Evolutionary conservation across 2,113 vertebrate species (phyloP).

Genomic region (Paracanthobrama guichenoti): DNA sequence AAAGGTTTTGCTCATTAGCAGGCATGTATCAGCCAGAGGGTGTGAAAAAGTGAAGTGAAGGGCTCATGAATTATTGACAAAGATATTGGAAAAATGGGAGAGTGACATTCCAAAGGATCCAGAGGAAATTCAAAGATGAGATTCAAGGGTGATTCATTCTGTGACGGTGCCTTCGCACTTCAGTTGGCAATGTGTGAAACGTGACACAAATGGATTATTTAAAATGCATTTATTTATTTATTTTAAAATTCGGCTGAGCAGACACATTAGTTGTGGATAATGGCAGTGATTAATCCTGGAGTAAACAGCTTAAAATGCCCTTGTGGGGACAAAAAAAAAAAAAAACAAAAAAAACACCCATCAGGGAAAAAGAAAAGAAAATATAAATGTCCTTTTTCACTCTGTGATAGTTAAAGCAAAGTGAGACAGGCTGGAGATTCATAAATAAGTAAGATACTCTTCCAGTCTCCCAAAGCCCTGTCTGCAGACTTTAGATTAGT

Average conservation of each 20-base stretch:
- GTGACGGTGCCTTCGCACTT: slow-evolving; percentile 15
- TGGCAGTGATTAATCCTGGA: slow-evolving; percentile 41
- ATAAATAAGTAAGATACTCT: slow-evolving; percentile 24
- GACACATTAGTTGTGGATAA: slow-evolving; percentile 43
- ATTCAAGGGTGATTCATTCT: slow-evolving; percentile 42
- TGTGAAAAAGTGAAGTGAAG: background rate
- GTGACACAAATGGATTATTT: slow-evolving; percentile 44
- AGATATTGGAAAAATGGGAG: slow-evolving; percentile 6
- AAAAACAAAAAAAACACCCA: slow-evolving; percentile 35
- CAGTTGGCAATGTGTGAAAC: slow-evolving; percentile 32
- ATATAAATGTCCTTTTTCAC: slow-evolving; percentile 37
- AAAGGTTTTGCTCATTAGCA: background rate
- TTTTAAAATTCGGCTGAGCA: slow-evolving; percentile 43
- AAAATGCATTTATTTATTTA: slow-evolving; percentile 21
- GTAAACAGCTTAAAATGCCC: slow-evolving; percentile 41
- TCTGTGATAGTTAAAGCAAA: slow-evolving; percentile 8
- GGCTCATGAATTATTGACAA: slow-evolving; percentile 24
- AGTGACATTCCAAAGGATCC: background rate
- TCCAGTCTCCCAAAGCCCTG: slow-evolving; percentile 19
- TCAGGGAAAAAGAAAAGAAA: background rate
- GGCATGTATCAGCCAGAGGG: background rate
- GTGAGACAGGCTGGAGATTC: slow-evolving; percentile 20
- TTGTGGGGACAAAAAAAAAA: slow-evolving; percentile 34
- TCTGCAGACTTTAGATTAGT: slow-evolving; percentile 18
- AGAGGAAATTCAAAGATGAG: slow-evolving; percentile 7